Percentiles rank a stretch among this genome's conserved stretches.
Evolutionary conservation across 2,888 invertebrate genomes (phyloP).

Genomic region (Calliopum simillimum): DNA sequence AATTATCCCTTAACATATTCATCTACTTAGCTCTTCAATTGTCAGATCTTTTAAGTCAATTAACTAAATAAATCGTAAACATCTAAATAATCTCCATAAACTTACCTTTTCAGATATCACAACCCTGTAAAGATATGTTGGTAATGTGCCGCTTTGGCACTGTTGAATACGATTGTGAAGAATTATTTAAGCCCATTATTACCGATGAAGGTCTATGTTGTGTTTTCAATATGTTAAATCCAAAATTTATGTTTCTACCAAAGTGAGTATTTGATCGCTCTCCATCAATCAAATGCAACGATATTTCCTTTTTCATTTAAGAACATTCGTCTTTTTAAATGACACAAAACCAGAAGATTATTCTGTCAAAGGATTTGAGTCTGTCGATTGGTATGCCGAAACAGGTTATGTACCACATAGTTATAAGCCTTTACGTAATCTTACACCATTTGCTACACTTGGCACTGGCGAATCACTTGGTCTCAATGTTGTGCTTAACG

Average conservation of each 20-base stretch:
- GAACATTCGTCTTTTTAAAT: too few species aligned
- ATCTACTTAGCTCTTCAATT: too few species aligned
- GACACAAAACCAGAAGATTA: too few species aligned
- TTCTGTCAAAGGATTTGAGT: constrained; percentile 26
- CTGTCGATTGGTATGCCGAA: constrained; percentile 79
- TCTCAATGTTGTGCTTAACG: constrained; percentile 77
- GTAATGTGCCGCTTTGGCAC: constrained; percentile 77
- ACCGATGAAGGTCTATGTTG: constrained; percentile 81
- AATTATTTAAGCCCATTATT: constrained; percentile 75
- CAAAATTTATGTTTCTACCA: constrained; percentile 61
- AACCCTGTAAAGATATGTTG: constrained; percentile 79
- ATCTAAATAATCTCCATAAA: neutral
- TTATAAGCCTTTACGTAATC: constrained; percentile 69
- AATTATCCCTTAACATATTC: too few species aligned
- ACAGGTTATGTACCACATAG: constrained; percentile 72
- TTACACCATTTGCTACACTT: constrained; percentile 69
- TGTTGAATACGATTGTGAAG: constrained; percentile 71
- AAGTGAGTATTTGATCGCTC: neutral
- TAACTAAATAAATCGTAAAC: too few species aligned
- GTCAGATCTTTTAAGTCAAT: too few species aligned
- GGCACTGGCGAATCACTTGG: constrained; percentile 80
- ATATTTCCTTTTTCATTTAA: neutral
- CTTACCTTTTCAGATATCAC: constrained; percentile 72
- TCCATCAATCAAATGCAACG: neutral
- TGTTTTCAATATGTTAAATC: constrained; percentile 81